Base-by-base conservation (phyloP, 2,113 vertebrate genomes). In the Tragelaphus imberbis region DNA sequence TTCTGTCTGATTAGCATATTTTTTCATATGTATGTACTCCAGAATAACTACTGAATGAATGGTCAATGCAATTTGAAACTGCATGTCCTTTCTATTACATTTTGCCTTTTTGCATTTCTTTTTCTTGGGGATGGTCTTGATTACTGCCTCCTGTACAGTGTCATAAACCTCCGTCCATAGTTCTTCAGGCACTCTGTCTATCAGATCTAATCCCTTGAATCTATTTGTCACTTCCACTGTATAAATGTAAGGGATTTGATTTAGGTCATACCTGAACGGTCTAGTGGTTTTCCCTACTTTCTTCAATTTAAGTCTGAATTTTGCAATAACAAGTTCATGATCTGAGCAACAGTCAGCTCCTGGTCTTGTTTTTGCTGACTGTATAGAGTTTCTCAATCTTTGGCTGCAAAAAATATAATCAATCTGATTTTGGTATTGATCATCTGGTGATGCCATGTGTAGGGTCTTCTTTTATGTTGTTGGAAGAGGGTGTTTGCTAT, bases 31-130 rank as follows among this genome's bases (percentile, higher is more conserved):
- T 86, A 47, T 9, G 7, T 63, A 33, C 77, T 92, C 5, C 95
- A 75, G 88, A 90, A 47, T 84, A 63, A 81, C 86, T 65, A 21
- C 84, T 84, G 71, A 88, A 28, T 47, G 51, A 96, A 61, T 91
- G 36, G 36, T 77, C 16, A 47, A 7, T 30, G 36, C 47, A 77
- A 65, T 21, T 95, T 81, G 15, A 95, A 85, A 82, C 53, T 59
- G 58, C 2, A n/a, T n/a, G 8, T 81, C 2, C n/a, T 95, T 96
- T 85, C 3, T 71, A 30, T 92, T 79, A 71, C n/a, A 36, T 71
- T 71, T 71, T 23, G 19, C 19, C n/a, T 71, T 71, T 71, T 36
- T 40, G 19, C 19, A 23, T 71, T 71, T 71, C n/a, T 71, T 71
- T 71, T 71, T 23, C 68, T 23, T 71, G 19, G 68, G n/a, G 19